Percentiles rank a stretch among this genome's conserved stretches.
Conservation (phyloP, 2,113 vertebrate species). For the Parotia lawesii region DNA sequence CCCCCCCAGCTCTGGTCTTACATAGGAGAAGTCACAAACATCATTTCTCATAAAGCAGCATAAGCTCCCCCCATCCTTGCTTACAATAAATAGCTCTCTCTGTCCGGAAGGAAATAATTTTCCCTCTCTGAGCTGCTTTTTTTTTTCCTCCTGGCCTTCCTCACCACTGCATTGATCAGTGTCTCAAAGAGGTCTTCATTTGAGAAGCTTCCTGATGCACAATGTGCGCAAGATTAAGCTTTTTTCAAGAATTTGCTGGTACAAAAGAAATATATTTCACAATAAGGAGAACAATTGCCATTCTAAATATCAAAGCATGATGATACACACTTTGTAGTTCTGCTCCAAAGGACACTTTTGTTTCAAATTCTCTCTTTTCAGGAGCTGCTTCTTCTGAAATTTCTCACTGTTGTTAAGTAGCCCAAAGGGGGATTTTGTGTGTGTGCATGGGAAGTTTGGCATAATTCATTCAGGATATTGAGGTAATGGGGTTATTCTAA, state of each 20-base stretch:
- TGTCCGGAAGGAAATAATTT: not conserved
- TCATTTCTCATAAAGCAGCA: not conserved
- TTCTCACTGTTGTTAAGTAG: not conserved
- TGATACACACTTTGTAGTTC: not conserved
- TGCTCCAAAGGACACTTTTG: not conserved
- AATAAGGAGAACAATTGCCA: not conserved
- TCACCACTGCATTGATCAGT: not conserved
- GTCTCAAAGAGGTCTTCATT: not conserved
- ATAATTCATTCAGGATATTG: conserved; percentile 27
- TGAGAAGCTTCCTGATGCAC: not conserved
- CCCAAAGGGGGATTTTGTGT: not conserved
- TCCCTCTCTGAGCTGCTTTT: not conserved
- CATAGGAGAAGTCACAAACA: not conserved
- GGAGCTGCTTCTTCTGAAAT: conserved; percentile 4
- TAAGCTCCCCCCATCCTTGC: not conserved
- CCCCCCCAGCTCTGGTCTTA: not conserved
- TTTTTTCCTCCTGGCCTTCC: not conserved
- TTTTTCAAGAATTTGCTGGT: not conserved
- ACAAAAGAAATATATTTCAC: not conserved
- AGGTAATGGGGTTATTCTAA: conserved; percentile 43
- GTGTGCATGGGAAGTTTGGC: not conserved
- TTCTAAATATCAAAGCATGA: not conserved
- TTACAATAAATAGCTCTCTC: not conserved
- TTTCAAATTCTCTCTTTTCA: conserved; percentile 16
- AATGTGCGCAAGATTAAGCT: not conserved